Percentiles rank a stretch among this genome's conserved stretches.
Evolutionary conservation across 2,888 invertebrate genomes (phyloP).

Genomic region (Acronicta psi): DNA sequence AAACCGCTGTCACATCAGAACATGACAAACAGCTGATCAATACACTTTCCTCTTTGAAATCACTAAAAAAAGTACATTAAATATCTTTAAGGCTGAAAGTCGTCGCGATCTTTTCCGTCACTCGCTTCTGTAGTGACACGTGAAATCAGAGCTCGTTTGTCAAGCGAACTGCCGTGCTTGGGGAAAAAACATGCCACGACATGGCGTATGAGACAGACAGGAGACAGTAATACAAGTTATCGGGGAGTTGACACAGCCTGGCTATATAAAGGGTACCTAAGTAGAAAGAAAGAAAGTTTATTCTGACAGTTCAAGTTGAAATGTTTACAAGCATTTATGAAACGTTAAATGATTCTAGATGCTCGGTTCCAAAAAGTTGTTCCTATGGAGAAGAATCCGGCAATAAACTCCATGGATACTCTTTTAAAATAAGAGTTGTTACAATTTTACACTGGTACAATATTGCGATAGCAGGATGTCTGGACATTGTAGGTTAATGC

Average conservation of each 20-base stretch:
- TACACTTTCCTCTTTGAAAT: constrained; percentile 22
- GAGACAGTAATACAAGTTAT: constrained; percentile 32
- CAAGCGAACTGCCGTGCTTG: constrained; percentile 50
- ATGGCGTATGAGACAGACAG: constrained; percentile 12
- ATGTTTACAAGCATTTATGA: too few species aligned
- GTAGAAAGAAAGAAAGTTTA: too few species aligned
- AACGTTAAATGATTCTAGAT: too few species aligned
- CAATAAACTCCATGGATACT: too few species aligned
- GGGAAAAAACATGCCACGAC: constrained; percentile 44
- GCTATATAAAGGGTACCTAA: too few species aligned
- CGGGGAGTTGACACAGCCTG: neutral
- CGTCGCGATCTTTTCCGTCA: constrained; percentile 53
- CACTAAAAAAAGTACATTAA: constrained; percentile 46
- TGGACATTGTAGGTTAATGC: too few species aligned
- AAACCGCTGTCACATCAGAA: constrained; percentile 6
- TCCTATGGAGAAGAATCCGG: too few species aligned
- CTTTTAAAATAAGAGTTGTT: too few species aligned
- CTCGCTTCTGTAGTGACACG: constrained; percentile 51
- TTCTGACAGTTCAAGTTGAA: too few species aligned
- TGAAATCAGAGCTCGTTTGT: constrained; percentile 61
- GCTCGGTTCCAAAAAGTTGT: too few species aligned
- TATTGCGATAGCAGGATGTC: too few species aligned
- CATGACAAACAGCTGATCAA: constrained; percentile 38
- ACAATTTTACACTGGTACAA: too few species aligned
- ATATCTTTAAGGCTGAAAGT: constrained; percentile 36